A percentile compares a stretch with the other conserved stretches of the same genome.
Evolutionary conservation across 2,797 vertebrate genomes (phyloP).

Genomic region (Saxicola maurus): DNA sequence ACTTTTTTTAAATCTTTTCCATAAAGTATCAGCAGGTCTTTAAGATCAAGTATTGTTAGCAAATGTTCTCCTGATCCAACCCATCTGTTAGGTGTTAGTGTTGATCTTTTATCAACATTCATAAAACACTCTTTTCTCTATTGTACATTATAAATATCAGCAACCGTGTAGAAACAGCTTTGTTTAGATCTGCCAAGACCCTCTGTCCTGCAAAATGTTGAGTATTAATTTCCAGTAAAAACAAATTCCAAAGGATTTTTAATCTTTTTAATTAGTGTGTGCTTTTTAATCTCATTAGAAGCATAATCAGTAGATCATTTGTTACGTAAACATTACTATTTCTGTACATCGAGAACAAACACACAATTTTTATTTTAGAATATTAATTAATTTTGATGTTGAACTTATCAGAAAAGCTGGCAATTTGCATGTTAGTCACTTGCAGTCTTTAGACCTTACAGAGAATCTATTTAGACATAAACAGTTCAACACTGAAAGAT

Average conservation of each 20-base stretch:
- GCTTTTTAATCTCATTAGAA: neutral
- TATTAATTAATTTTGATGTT: neutral
- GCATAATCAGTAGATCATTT: neutral
- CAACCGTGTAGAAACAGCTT: constrained; percentile 13
- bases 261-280: neutral
- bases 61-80: constrained; percentile 43
- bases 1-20: neutral
- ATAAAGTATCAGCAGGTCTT: constrained; percentile 34
- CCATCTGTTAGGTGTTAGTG: constrained; percentile 54
- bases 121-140: constrained; percentile 34
- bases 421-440: neutral
- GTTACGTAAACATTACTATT: neutral
- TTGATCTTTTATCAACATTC: constrained; percentile 58
- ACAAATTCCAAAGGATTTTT: neutral
- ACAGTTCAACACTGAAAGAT: neutral
- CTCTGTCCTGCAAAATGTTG: neutral
- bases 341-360: neutral
- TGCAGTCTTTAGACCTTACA: neutral
- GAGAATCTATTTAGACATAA: neutral
- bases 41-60: constrained; percentile 10
- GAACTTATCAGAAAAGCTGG: neutral
- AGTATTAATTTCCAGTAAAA: neutral
- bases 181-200: constrained; percentile 10
- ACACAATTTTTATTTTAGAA: neutral
- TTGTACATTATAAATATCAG: neutral